phyloP scores from a whole-genome alignment of 2,888 invertebrate species.

The Limenitis camilla region DNA sequence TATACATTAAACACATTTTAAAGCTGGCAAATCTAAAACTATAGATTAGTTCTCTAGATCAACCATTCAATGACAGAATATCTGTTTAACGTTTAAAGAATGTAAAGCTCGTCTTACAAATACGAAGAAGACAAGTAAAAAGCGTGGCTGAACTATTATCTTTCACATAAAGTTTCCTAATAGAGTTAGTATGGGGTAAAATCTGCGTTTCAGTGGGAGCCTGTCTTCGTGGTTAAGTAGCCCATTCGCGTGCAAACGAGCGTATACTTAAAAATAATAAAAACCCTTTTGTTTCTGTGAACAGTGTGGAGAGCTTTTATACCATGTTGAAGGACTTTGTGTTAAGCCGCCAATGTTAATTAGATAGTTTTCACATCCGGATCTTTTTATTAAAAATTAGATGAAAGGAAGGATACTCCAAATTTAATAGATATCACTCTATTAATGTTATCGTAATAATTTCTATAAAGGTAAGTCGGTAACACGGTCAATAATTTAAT shows the following conservation, averaged over 20 bases:
- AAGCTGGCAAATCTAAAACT: too few relatives aligned
- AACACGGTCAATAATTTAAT: too few relatives aligned
- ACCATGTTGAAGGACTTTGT: conserved; percentile 19
- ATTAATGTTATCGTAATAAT: too few relatives aligned
- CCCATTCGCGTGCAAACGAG: conserved; percentile 76
- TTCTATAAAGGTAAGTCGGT: too few relatives aligned
- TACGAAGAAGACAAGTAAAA: conserved; percentile 56
- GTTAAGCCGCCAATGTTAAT: conserved; percentile 15
- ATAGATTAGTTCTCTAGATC: conserved; percentile 13
- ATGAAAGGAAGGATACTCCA: too few relatives aligned
- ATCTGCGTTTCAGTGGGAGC: conserved; percentile 46
- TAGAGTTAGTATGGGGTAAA: conserved; percentile 54
- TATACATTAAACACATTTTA: too few relatives aligned
- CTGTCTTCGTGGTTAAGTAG: conserved; percentile 73
- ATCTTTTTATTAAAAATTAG: not conserved
- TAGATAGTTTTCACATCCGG: conserved; percentile 20
- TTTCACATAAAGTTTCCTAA: conserved; percentile 60
- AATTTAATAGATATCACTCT: too few relatives aligned
- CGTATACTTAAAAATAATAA: conserved; percentile 72
- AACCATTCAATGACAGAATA: conserved; percentile 28
- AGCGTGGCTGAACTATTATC: conserved; percentile 67
- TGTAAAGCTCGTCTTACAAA: not conserved
- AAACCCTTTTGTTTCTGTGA: conserved; percentile 58
- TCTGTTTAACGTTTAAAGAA: not conserved
- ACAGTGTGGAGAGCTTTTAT: conserved; percentile 25